These are phyloP conservation scores for Toxostoma redivivum DNA, from an alignment of 2,113 vertebrate species.

Conservation along the genomic window DNA sequence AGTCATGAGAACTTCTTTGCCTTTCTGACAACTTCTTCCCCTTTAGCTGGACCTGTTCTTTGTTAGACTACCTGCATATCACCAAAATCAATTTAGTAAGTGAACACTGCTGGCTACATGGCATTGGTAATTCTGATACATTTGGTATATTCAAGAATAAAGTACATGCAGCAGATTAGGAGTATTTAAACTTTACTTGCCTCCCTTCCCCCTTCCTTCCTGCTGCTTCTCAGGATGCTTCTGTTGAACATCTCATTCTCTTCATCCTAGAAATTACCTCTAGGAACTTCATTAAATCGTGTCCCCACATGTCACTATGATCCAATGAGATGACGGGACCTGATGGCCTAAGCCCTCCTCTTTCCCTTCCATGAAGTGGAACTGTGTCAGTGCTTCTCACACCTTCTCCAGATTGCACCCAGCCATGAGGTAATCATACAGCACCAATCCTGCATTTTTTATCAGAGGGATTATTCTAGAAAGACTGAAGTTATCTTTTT, in stretches of 20 bases:
- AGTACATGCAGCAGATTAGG: not conserved
- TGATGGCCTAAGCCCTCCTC: not conserved
- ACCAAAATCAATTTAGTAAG: not conserved
- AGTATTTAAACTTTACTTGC: not conserved
- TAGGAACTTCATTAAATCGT: not conserved
- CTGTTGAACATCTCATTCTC: not conserved
- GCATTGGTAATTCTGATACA: not conserved
- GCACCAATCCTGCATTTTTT: not conserved
- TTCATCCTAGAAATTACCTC: not conserved
- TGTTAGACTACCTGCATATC: not conserved
- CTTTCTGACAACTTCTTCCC: not conserved
- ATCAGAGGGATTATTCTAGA: not conserved
- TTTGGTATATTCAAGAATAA: not conserved
- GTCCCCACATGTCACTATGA: accelerated
- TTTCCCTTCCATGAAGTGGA: not conserved
- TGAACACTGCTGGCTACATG: not conserved
- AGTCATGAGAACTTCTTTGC: not conserved
- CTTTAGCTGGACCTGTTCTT: not conserved
- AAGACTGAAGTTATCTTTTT: not conserved
- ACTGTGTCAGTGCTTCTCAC: not conserved
- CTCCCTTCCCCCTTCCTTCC: not conserved
- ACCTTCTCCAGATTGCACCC: not conserved
- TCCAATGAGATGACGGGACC: accelerated
- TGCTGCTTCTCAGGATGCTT: not conserved
- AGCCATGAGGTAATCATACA: not conserved